Conservation (phyloP, 2,888 invertebrate species). For the Stomorhina lunata region DNA sequence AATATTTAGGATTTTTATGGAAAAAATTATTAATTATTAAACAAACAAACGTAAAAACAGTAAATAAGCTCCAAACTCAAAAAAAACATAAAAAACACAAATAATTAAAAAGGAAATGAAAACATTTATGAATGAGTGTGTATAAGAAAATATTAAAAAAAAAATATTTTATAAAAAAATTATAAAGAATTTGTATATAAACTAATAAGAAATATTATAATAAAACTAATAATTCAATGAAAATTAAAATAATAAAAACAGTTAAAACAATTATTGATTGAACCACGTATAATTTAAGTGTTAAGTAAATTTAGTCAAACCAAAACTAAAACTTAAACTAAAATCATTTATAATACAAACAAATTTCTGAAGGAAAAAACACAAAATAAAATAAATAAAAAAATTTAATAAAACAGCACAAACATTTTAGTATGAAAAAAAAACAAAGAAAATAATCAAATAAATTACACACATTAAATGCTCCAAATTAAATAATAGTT, state of each 20-base stretch:
- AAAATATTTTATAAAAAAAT: conserved; percentile 2
- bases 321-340: conserved; percentile 11
- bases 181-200: conserved; percentile 20
- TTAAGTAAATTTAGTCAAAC: conserved; percentile 52
- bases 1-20: conserved; percentile 48
- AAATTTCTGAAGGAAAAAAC: neutral
- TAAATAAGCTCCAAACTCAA: conserved; percentile 34
- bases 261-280: conserved; percentile 38
- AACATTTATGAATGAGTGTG: no score
- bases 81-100: neutral
- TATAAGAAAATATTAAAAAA: no score
- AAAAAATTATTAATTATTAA: conserved; percentile 21
- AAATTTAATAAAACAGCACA: conserved; percentile 32
- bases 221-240: neutral
- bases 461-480: conserved; percentile 13
- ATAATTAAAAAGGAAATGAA: neutral
- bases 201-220: conserved; percentile 34
- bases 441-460: neutral
- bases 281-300: conserved; percentile 50
- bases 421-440: conserved; percentile 50
- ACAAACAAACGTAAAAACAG: no score
- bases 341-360: conserved; percentile 50
- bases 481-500: conserved; percentile 15
- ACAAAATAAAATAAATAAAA: conserved; percentile 18
- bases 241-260: conserved; percentile 29